These are phyloP conservation scores for Lepidurus apus DNA, from an alignment of 1,140 invertebrate genomes.

Conservation along the genomic window DNA sequence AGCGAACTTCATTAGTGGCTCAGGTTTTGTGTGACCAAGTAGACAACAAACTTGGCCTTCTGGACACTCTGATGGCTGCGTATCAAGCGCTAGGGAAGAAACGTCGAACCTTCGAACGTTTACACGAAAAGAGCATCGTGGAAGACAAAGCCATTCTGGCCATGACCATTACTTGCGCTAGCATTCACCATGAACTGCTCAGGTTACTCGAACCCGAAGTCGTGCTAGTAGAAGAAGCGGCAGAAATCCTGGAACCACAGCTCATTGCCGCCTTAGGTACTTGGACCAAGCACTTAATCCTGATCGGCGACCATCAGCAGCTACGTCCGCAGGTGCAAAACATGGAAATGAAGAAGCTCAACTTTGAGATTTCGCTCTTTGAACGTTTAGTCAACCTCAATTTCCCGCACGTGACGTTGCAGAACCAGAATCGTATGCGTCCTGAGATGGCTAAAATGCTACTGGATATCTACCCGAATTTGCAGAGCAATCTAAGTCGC, in stretches of 20 bases:
- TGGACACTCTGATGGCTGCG: neutral
- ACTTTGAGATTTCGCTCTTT: constrained; percentile 42
- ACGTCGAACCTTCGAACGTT: constrained; percentile 18
- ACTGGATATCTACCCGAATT: constrained; percentile 30
- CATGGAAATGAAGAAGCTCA: constrained; percentile 37
- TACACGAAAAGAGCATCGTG: constrained; percentile 24
- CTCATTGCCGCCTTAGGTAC: constrained; percentile 45
- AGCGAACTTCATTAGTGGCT: neutral
- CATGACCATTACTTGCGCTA: constrained; percentile 52
- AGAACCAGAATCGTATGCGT: constrained; percentile 38
- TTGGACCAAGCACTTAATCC: constrained; percentile 46
- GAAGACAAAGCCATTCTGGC: constrained; percentile 42
- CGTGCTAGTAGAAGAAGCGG: constrained; percentile 49
- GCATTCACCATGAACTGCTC: constrained; percentile 43
- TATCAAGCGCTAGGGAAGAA: constrained; percentile 28
- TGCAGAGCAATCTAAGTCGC: constrained; percentile 1
- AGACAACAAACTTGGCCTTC: constrained; percentile 12
- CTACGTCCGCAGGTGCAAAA: constrained; percentile 39
- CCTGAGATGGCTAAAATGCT: constrained; percentile 39
- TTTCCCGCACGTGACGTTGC: constrained; percentile 22
- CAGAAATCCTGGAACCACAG: constrained; percentile 49
- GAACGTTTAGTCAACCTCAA: constrained; percentile 41
- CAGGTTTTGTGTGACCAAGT: constrained; percentile 24
- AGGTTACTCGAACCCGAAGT: constrained; percentile 44
- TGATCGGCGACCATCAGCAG: constrained; percentile 45